These are phyloP conservation scores for Dromius quadrimaculatus DNA, from an alignment of 2,888 invertebrate species.

Conservation along the genomic window DNA sequence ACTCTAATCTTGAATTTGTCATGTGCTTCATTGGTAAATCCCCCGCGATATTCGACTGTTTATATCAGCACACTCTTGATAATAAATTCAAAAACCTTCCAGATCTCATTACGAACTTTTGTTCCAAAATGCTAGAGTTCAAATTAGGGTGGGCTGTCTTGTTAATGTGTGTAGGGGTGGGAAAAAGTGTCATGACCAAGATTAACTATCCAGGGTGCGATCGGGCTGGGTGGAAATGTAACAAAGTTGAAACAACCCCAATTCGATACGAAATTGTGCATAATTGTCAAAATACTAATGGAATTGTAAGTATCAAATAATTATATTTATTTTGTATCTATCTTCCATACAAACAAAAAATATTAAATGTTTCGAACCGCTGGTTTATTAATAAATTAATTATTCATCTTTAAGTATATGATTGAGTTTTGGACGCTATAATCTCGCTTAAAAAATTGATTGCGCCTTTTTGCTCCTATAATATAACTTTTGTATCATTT, in stretches of 20 bases:
- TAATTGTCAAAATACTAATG: constrained; percentile 14
- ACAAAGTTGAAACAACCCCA: constrained; percentile 12
- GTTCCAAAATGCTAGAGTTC: constrained; percentile 9
- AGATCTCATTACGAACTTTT: background rate
- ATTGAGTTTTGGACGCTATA: too few relatives aligned
- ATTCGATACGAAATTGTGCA: constrained; percentile 19
- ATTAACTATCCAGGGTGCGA: constrained; percentile 28
- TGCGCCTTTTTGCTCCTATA: too few relatives aligned
- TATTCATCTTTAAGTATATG: too few relatives aligned
- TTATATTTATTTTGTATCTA: too few relatives aligned
- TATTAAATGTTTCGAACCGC: too few relatives aligned
- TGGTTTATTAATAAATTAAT: too few relatives aligned
- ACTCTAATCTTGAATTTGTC: background rate
- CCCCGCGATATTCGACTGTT: background rate
- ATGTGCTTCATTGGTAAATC: background rate
- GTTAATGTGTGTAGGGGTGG: background rate
- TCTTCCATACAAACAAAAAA: too few relatives aligned
- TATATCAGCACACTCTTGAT: background rate
- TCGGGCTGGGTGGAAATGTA: constrained; percentile 32
- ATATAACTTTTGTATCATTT: too few relatives aligned
- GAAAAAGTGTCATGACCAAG: background rate
- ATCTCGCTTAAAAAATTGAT: too few relatives aligned
- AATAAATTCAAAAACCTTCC: background rate
- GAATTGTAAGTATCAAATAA: constrained; percentile 43
- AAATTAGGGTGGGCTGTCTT: constrained; percentile 8